These are phyloP conservation scores for Matsumurasca onukii DNA, from an alignment of 1,140 invertebrate genomes.

Conservation along the genomic window DNA sequence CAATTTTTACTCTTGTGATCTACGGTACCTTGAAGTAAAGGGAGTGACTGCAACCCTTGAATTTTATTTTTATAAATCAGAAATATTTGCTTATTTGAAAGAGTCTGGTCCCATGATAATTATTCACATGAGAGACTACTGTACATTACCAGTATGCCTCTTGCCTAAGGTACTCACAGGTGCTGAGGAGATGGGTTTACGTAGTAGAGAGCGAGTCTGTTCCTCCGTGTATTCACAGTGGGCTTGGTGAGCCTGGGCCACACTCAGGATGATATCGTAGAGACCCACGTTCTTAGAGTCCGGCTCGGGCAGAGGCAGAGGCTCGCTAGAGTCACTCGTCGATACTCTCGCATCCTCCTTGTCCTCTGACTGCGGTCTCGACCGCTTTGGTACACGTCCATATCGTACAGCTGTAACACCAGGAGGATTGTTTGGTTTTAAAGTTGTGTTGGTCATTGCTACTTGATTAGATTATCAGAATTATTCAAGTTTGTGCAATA, in stretches of 20 bases:
- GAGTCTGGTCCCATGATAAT: too few species aligned
- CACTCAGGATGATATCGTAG: constrained; percentile 83
- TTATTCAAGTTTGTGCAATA: too few species aligned
- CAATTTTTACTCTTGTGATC: too few species aligned
- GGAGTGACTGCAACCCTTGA: too few species aligned
- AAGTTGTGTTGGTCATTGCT: too few species aligned
- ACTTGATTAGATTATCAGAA: too few species aligned
- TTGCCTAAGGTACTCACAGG: constrained; percentile 62
- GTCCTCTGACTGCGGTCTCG: constrained; percentile 69
- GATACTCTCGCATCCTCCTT: constrained; percentile 44
- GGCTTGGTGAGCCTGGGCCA: constrained; percentile 87
- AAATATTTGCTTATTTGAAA: too few species aligned
- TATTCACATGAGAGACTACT: too few species aligned
- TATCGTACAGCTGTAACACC: constrained; percentile 84
- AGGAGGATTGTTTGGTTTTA: constrained; percentile 2
- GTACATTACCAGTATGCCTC: too few species aligned
- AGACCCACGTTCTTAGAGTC: constrained; percentile 60
- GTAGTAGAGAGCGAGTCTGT: constrained; percentile 65
- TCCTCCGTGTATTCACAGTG: constrained; percentile 92
- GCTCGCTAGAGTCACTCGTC: constrained; percentile 44
- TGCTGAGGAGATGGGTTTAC: constrained; percentile 66
- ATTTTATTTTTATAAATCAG: too few species aligned
- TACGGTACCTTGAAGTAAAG: too few species aligned
- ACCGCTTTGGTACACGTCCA: constrained; percentile 92
- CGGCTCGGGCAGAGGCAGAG: constrained; percentile 40